Evolutionary conservation across 53 echinoderm and acorn worm species (phyloP), one percentile per base, ranked within the genome.

Genomic region (Hippasteria phrygiana): DNA sequence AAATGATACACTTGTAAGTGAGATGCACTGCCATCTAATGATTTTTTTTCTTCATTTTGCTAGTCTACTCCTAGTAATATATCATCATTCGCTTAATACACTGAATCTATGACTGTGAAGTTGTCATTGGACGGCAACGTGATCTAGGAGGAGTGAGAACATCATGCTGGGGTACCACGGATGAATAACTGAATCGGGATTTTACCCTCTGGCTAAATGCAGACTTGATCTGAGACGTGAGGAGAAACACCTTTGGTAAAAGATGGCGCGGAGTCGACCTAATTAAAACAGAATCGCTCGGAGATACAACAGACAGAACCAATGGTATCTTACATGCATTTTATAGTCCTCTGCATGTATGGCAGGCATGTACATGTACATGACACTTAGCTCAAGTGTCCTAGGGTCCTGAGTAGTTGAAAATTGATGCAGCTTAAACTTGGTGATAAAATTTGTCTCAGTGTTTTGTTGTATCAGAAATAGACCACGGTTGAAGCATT

Each of bases 211-310:
- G 78, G 78, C 37, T 20, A 55, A 78, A 55, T 78, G 55, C 78
- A 17, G 41, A 78, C 37, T 78, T 78, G 39, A 35, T 13, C n/a
- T 6, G 36, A 24, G 27, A 55, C 28, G 12, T 22, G 78, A 78
- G 16, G 59, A 78, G 59, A 53, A 78, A 55, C 78, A 78, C 62
- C 78, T 59, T 78, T 78, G 78, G 56, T 13, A 27, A 48, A 48
- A 76, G 4, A 17, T 76, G 54, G 76, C 10, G 67, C 37, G 16
- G 50, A 33, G 20, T 53, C 32, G n/a, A 76, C 48, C 51, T 34
- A 76, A 76, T 76, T 31, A 76, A 1, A 76, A 59, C 59, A 59
- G 26, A 24, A 59, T 59, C 2, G 59, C 59, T 18, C 26, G 56
- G 2, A 56, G 56, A 56, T 56, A 56, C n/a, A 56, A 20, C 5